Conservation (phyloP, 30 jellyfish, hydroid and myxozoan species). For the Clytia hemisphaerica region DNA sequence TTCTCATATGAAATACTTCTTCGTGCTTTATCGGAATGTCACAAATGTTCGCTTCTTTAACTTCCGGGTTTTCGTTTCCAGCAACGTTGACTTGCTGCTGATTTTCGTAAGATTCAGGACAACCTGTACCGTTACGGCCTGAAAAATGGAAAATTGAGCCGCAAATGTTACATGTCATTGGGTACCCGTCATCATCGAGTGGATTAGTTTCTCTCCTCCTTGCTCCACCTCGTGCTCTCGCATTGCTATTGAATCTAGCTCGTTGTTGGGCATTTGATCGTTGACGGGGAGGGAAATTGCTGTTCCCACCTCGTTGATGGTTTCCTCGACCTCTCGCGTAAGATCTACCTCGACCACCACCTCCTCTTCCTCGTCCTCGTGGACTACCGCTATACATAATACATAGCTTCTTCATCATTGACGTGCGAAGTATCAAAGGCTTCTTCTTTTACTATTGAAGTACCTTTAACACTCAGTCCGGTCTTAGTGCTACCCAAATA, state of each 20-base stretch:
- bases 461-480: constrained; percentile 16
- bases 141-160: constrained; percentile 14
- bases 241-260: constrained; percentile 9
- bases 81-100: background rate
- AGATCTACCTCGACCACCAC: constrained; percentile 7
- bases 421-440: constrained; percentile 7
- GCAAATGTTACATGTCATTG: constrained; percentile 10
- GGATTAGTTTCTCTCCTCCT: background rate
- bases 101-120: constrained; percentile 1
- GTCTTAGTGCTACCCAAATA: constrained; percentile 6
- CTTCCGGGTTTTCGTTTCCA: background rate
- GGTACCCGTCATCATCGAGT: background rate
- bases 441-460: background rate
- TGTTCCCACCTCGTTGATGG: constrained; percentile 5
- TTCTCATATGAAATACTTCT: constrained; percentile 12
- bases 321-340: constrained; percentile 18
- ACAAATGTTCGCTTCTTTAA: background rate
- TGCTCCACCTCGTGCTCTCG: constrained; percentile 26
- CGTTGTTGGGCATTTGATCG: constrained; percentile 8
- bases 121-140: constrained; percentile 13
- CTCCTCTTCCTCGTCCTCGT: background rate
- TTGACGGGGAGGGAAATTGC: background rate
- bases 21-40: background rate
- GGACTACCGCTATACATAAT: background rate
- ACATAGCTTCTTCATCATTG: constrained; percentile 16